phyloP scores from a whole-genome alignment of 2,888 invertebrate genomes.

The Tipula lateralis region DNA sequence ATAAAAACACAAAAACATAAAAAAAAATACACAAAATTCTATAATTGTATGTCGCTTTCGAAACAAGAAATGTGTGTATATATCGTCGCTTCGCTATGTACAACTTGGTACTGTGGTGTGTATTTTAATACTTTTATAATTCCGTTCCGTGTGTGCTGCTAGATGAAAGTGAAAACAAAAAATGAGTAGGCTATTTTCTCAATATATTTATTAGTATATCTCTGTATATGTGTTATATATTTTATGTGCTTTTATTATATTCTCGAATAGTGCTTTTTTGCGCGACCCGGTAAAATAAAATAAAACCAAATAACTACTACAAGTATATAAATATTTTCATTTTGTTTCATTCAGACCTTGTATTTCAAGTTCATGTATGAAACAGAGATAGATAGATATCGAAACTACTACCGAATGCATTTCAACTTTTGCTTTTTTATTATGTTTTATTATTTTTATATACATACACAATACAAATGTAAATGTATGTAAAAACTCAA shows the following conservation, averaged over 20 bases:
- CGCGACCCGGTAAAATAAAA: slow-evolving; percentile 25
- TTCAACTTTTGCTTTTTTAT: slow-evolving; percentile 25
- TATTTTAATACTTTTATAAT: slow-evolving; percentile 14
- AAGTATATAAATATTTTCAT: background rate
- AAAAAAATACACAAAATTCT: slow-evolving; percentile 24
- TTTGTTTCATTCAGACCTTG: background rate
- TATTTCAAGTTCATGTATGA: slow-evolving; percentile 24
- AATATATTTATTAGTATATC: background rate
- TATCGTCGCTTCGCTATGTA: background rate
- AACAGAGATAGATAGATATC: background rate
- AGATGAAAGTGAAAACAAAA: slow-evolving; percentile 29
- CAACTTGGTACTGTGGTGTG: slow-evolving; percentile 2
- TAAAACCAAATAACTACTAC: background rate
- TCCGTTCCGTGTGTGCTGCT: slow-evolving; percentile 25
- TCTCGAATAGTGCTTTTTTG: background rate
- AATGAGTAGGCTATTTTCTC: slow-evolving; percentile 28
- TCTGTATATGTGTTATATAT: background rate
- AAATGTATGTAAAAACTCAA: background rate
- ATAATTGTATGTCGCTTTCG: slow-evolving; percentile 24
- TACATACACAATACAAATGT: background rate
- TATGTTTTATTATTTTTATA: background rate
- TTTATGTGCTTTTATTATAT: background rate
- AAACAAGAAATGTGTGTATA: background rate
- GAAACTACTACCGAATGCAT: background rate
- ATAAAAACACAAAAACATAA: background rate